These are phyloP conservation scores for Neoascia interrupta DNA, from an alignment of 2,888 invertebrate genomes.

Conservation along the genomic window DNA sequence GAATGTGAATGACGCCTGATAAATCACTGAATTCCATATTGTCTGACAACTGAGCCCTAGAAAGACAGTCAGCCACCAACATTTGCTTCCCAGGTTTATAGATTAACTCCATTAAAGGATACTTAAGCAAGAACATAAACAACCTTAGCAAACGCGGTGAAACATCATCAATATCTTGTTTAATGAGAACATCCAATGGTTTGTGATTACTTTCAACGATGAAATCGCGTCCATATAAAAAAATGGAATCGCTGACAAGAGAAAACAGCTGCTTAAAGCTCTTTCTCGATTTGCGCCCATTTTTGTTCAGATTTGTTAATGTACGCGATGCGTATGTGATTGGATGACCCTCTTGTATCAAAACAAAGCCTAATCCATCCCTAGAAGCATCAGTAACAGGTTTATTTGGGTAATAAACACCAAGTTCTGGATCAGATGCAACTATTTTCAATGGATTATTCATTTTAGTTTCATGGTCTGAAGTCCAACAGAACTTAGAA, in stretches of 20 bases:
- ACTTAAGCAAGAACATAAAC: conserved; percentile 70
- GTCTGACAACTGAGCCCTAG: conserved; percentile 66
- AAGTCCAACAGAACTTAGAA: conserved; percentile 32
- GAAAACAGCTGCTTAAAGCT: conserved; percentile 74
- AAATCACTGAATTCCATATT: conserved; percentile 25
- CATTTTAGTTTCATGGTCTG: conserved; percentile 5
- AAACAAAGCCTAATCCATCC: conserved; percentile 71
- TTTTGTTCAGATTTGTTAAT: too few relatives aligned
- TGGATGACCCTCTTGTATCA: conserved; percentile 73
- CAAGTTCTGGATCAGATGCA: conserved; percentile 16
- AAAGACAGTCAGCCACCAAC: conserved; percentile 72
- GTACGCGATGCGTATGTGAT: conserved; percentile 74
- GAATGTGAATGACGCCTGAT: conserved; percentile 2
- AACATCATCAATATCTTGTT: conserved; percentile 71
- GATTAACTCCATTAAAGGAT: conserved; percentile 50
- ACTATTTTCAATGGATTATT: conserved; percentile 11
- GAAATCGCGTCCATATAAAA: conserved; percentile 70
- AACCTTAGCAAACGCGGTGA: conserved; percentile 71
- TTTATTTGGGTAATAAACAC: conserved; percentile 58
- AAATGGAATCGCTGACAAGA: conserved; percentile 74
- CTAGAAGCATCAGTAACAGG: conserved; percentile 68
- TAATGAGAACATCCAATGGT: conserved; percentile 72
- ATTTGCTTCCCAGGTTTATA: too few relatives aligned
- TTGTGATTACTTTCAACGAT: conserved; percentile 73
- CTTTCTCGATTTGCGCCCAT: conserved; percentile 77